Evolutionary conservation across 1,140 invertebrate genomes (phyloP), one percentile per base, ranked within the genome.

Genomic region (Drosophila ficusphila): DNA sequence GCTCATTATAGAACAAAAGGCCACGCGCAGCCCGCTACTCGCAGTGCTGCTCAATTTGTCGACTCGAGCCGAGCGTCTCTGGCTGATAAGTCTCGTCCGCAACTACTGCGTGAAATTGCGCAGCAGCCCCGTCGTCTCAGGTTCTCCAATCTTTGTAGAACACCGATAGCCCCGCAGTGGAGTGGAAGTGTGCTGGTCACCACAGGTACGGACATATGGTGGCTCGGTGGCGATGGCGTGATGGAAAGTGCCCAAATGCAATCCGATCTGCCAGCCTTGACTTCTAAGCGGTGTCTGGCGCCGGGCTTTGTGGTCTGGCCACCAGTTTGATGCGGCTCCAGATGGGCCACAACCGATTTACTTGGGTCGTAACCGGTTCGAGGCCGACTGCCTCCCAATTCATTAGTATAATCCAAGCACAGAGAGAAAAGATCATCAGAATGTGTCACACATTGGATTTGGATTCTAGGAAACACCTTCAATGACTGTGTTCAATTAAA

Each of bases 1-100:
- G 79, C 79, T 86, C 81, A 79, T 83, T 83, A 76, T 79, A 79
- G 61, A 79, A 83, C 56, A 27, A 23, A 61, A 48, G 56, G 81
- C 79, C 79, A 83, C 79, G 79, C 79, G 79, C 79, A 79, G 60
- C 31, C 46, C 62, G 78, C 56, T n/a, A n/a, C n/a, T 56, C 47
- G 29, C 53, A 19, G 18, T 68, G 48, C 23, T 58, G 53, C 27
- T 34, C 46, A 71, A 71, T 71, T 71, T 71, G 68, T 52, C 42
- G 46, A 33, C 33, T 29, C 33, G 33, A 6, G 64, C 33, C 51
- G n/a, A 52, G 18, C 60, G 46, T 56, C 49, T 67, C 58, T 42
- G 21, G 57, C 48, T 83, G 70, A 83, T 83, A 82, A 82, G 69
- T 83, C 48, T 48, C 57, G 12, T 19, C 34, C 19, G 21, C 25